A percentile compares a stretch with the other conserved stretches of the same genome.
Conservation (phyloP, 2,113 vertebrate species). For the Elephantulus edwardii region DNA sequence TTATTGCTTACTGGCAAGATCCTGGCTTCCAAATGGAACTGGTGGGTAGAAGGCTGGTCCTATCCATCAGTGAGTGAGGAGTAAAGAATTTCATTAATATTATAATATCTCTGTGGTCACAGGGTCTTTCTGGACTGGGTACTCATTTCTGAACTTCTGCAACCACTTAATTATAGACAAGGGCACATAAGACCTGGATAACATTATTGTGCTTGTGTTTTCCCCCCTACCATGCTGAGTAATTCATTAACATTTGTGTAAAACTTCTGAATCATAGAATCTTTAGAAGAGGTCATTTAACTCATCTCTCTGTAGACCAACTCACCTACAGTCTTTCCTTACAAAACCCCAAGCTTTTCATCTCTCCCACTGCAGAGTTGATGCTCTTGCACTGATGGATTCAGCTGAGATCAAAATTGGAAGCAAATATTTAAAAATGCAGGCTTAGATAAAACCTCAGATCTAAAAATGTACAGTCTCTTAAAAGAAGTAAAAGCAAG, state of each 20-base stretch:
- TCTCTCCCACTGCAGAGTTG: background rate
- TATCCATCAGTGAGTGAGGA: background rate
- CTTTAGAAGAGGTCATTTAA: slow-evolving; percentile 8
- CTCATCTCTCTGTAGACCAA: slow-evolving; percentile 6
- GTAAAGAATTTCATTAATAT: background rate
- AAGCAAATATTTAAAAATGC: slow-evolving; percentile 59
- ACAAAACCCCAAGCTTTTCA: slow-evolving; percentile 35
- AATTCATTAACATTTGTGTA: slow-evolving; percentile 44
- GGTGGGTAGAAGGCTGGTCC: background rate
- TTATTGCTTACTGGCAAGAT: slow-evolving; percentile 48
- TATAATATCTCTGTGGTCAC: slow-evolving; percentile 10
- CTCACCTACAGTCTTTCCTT: background rate
- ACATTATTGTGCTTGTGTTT: slow-evolving; percentile 3
- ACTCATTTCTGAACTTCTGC: slow-evolving; percentile 10
- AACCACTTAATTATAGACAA: slow-evolving; percentile 47
- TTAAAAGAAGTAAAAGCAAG: slow-evolving; percentile 50
- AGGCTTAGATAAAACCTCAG: slow-evolving; percentile 46
- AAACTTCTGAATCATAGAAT: slow-evolving; percentile 48
- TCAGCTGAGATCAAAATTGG: slow-evolving; percentile 52
- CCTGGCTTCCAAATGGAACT: background rate
- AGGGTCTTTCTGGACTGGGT: slow-evolving; percentile 25
- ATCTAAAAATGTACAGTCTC: slow-evolving; percentile 54
- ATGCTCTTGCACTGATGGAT: slow-evolving; percentile 37
- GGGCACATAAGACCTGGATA: slow-evolving; percentile 19
- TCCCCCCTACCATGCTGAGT: slow-evolving; percentile 44